phyloP scores from a whole-genome alignment of 2,888 invertebrate species.

The Stenodema calcarata region DNA sequence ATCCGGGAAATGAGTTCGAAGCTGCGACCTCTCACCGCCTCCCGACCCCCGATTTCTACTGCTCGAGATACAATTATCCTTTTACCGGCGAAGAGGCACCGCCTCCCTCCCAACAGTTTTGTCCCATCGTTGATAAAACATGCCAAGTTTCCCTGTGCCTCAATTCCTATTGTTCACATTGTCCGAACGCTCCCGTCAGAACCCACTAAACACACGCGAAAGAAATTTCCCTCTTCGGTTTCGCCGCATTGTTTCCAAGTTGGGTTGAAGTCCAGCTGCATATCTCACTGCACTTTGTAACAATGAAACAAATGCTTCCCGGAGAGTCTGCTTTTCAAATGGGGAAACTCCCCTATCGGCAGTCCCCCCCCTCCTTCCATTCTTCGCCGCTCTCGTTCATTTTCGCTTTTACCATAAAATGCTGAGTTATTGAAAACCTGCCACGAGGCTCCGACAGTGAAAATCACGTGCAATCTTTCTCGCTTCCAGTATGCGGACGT shows the following conservation, averaged over 20 bases:
- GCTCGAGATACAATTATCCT: conserved; percentile 37
- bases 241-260: conserved; percentile 31
- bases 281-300: conserved; percentile 33
- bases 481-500: neutral
- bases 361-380: neutral
- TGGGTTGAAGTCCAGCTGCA: conserved; percentile 34
- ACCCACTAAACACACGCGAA: conserved; percentile 42
- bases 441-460: neutral
- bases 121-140: conserved; percentile 21
- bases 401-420: conserved; percentile 11
- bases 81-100: neutral
- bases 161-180: conserved; percentile 16
- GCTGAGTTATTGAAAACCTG: conserved; percentile 41
- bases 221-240: conserved; percentile 19
- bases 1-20: conserved; percentile 28
- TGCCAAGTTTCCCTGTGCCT: conserved; percentile 28
- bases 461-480: conserved; percentile 14
- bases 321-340: neutral
- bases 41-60: neutral
- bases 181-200: neutral
- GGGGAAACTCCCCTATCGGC: neutral
- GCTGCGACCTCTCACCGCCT: neutral
- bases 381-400: neutral
- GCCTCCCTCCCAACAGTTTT: neutral
- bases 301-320: conserved; percentile 17